A percentile compares a stretch with the other conserved stretches of the same genome.
Conservation (phyloP, 2,888 invertebrate species). For the Dinocampus coccinellae region DNA sequence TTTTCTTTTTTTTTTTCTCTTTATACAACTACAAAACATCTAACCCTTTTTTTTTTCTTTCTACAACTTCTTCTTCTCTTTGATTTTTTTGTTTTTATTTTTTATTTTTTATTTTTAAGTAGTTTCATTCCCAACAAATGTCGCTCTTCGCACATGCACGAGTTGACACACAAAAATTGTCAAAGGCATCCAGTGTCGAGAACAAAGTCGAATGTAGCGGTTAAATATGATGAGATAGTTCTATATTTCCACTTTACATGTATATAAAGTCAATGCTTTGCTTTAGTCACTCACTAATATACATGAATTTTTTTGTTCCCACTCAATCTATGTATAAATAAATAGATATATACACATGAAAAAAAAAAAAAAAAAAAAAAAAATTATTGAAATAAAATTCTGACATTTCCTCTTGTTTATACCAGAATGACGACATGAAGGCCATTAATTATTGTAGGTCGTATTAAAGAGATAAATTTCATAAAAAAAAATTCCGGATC, state of each 20-base stretch:
- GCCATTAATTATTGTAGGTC: background rate
- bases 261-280: too few relatives aligned
- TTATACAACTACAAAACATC: background rate
- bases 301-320: background rate
- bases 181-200: constrained; percentile 15
- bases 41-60: background rate
- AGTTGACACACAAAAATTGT: constrained; percentile 24
- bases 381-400: background rate
- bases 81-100: too few relatives aligned
- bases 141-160: background rate
- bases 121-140: constrained; percentile 1
- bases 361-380: background rate
- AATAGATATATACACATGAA: background rate
- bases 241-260: too few relatives aligned
- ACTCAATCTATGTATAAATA: too few relatives aligned
- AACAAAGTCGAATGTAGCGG: constrained; percentile 6
- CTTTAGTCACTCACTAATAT: background rate
- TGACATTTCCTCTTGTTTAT: background rate
- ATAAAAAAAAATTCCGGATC: constrained; percentile 62
- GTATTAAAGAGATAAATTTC: constrained; percentile 51
- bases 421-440: background rate
- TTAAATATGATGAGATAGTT: constrained; percentile 25
- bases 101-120: constrained; percentile 1
- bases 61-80: too few relatives aligned
- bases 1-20: background rate